Percentiles rank a stretch among this genome's conserved stretches.
phyloP scores from a whole-genome alignment of 2,797 vertebrate genomes.

The Psittacula echo region DNA sequence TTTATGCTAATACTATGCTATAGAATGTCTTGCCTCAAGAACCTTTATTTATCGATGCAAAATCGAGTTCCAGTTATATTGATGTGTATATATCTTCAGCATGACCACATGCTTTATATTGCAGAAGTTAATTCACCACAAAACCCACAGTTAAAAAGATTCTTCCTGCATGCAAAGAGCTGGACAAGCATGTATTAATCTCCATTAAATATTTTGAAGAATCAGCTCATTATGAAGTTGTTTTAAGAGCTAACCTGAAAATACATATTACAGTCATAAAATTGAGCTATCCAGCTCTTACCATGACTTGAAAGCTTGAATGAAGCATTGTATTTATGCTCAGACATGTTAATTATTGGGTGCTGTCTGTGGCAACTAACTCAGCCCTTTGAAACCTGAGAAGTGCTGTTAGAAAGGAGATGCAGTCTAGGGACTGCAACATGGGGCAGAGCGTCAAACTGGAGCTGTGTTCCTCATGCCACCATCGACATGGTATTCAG shows the following conservation, averaged over 20 bases:
- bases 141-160: not conserved
- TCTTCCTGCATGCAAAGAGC: not conserved
- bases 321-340: not conserved
- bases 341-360: not conserved
- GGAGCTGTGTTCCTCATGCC: not conserved
- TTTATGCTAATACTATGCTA: conserved; percentile 4
- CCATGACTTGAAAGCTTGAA: not conserved
- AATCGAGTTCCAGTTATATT: conserved; percentile 4
- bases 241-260: conserved; percentile 26
- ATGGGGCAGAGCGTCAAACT: not conserved
- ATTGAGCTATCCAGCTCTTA: not conserved
- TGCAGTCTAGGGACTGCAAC: not conserved
- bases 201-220: conserved; percentile 19
- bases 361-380: not conserved
- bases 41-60: conserved; percentile 8
- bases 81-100: not conserved
- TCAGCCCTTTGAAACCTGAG: conserved; percentile 23
- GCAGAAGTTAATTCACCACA: not conserved
- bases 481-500: not conserved
- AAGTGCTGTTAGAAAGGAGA: not conserved
- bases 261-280: not conserved
- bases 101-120: conserved; percentile 24
- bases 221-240: not conserved
- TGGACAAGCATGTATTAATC: not conserved
- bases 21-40: not conserved